phyloP scores from a whole-genome alignment of 2,888 invertebrate species.

The Xestia sexstrigata region DNA sequence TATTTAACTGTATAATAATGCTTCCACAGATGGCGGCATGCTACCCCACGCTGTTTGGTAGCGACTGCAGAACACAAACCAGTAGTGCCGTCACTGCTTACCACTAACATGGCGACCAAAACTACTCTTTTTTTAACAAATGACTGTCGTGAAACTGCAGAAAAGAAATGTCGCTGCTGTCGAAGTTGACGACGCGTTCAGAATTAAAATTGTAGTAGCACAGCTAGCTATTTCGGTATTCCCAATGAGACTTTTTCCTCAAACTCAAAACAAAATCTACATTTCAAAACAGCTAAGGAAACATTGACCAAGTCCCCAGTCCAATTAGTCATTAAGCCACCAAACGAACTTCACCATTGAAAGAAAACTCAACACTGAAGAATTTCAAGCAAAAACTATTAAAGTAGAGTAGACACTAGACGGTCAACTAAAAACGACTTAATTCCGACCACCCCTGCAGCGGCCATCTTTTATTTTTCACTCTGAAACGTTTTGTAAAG shows the following conservation, averaged over 20 bases:
- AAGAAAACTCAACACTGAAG: constrained; percentile 14
- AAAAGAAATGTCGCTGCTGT: not conserved
- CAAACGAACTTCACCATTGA: constrained; percentile 3
- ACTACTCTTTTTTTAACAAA: not conserved
- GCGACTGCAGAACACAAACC: not conserved
- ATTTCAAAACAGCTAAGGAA: constrained; percentile 7
- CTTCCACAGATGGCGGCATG: not conserved
- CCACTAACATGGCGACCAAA: not conserved
- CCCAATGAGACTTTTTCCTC: not conserved
- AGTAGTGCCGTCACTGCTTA: not conserved
- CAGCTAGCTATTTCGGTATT: not conserved
- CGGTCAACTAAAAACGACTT: constrained; percentile 20
- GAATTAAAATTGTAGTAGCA: not conserved
- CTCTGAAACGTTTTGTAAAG: constrained; percentile 22
- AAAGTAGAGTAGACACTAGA: constrained; percentile 19
- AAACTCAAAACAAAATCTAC: not conserved
- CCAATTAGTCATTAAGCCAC: constrained; percentile 28
- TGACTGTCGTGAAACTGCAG: not conserved
- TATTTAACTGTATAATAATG: not conserved
- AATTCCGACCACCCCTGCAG: constrained; percentile 11
- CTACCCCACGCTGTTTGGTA: not conserved
- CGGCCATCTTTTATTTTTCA: constrained; percentile 23
- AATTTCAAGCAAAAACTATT: constrained; percentile 45
- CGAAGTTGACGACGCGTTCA: not conserved
- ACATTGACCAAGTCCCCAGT: not conserved